Evolutionary conservation across 2,113 vertebrate species (phyloP), one percentile per base, ranked within the genome.

Genomic region (Sebastes schlegelii): DNA sequence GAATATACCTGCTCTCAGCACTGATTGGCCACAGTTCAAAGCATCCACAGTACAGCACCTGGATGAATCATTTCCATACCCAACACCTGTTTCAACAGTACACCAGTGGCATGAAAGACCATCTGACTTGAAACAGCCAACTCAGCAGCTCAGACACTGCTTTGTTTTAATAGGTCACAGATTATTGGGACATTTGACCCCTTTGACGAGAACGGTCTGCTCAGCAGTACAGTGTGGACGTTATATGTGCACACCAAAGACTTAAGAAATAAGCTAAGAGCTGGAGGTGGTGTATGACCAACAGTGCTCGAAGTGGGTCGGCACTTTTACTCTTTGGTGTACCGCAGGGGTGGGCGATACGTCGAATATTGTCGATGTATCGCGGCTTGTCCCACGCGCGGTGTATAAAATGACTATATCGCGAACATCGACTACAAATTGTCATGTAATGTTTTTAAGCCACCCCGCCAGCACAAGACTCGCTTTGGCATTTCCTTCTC

Each of bases 121-220:
- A 61, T 65, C 43, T 66, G n/a, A 71, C 63, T 48, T 46, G 17
- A 82, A 85, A 80, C 40, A 40, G 79, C 72, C 64, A 62, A 34
- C 60, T 79, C 82, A 87, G 84, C 83, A 71, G 13, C 72, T 79
- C 10, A 67, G 70, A 83, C 79, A 66, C 63, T 60, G 67, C 85
- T 88, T 88, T 80, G 75, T 84, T 88, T 89, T 79, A 90, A 85
- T 86, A 26, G 84, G 66, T 81, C 80, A 76, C 65, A 74, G 82
- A 84, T 93, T 89, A 83, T 83, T 86, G 57, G 75, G 72, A 77
- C 74, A 85, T 77, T 60, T 88, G 85, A 93, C 85, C 66, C 75
- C 86, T 91, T 70, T 3, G 1, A n/a, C 1, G 12, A 77, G 79
- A 85, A 73, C 0, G 17, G 42, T 66, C 21, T 61, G 57, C 80